Percentiles rank a stretch among this genome's conserved stretches.
phyloP scores from a whole-genome alignment of 2,797 vertebrate species.

The Gymnoscopelus microlampas region DNA sequence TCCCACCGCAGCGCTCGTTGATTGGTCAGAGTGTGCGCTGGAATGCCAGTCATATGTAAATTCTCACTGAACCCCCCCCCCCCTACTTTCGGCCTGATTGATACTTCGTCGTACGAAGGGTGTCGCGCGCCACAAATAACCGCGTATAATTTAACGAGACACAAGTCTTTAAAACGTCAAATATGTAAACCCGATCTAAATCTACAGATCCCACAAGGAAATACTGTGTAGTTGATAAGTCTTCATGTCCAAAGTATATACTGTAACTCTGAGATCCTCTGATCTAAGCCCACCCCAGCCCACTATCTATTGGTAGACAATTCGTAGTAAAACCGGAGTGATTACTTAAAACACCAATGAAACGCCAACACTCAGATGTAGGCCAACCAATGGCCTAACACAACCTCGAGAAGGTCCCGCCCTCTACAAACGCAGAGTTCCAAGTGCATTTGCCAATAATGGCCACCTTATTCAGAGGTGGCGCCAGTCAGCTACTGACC shows the following conservation, averaged over 20 bases:
- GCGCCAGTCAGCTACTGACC: conserved; percentile 59
- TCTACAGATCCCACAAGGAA: too few relatives aligned
- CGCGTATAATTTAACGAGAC: too few relatives aligned
- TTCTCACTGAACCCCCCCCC: conserved; percentile 44
- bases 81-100: too few relatives aligned
- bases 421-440: conserved; percentile 49
- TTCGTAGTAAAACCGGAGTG: conserved; percentile 68
- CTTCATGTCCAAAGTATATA: not conserved
- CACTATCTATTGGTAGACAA: conserved; percentile 58
- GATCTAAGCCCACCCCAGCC: conserved; percentile 39
- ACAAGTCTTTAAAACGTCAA: too few relatives aligned
- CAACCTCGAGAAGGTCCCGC: conserved; percentile 45
- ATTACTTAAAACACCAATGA: conserved; percentile 56
- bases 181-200: too few relatives aligned
- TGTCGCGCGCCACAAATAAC: too few relatives aligned
- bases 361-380: conserved; percentile 63
- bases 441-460: conserved; percentile 46
- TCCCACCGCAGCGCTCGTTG: conserved; percentile 45
- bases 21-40: conserved; percentile 79
- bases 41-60: conserved; percentile 90
- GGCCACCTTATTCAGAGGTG: conserved; percentile 46
- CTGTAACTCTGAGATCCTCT: conserved; percentile 39
- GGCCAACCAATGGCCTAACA: conserved; percentile 74
- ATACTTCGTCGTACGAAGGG: too few relatives aligned
- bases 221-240: too few relatives aligned